Conservation (phyloP, 2,797 vertebrate species). For the Rhincodon typus region DNA sequence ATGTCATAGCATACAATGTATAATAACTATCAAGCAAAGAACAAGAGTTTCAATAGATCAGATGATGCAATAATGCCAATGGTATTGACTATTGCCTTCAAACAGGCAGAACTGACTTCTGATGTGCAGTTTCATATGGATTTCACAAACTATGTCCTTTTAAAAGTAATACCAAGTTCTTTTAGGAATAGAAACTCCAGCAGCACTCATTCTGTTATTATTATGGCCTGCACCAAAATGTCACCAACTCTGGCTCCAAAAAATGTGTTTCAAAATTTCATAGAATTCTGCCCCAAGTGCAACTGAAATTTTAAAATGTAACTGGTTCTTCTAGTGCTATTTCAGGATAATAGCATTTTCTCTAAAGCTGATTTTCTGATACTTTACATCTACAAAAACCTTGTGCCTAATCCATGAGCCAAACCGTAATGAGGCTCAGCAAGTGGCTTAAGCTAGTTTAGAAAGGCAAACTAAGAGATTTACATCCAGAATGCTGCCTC, state of each 20-base stretch:
- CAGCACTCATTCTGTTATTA: neutral
- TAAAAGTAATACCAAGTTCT: neutral
- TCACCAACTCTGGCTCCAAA: neutral
- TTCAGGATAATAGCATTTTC: conserved; percentile 33
- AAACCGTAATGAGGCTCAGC: conserved; percentile 57
- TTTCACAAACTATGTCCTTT: neutral
- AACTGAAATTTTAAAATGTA: conserved; percentile 33
- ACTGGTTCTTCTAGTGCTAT: conserved; percentile 15
- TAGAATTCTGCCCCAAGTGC: neutral
- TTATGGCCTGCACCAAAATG: neutral
- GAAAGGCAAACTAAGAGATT: conserved; percentile 74
- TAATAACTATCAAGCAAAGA: neutral
- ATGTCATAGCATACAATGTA: neutral
- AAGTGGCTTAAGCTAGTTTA: conserved; percentile 63
- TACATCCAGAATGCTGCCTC: conserved; percentile 65
- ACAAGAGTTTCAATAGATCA: neutral
- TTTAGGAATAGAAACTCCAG: neutral
- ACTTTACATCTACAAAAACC: conserved; percentile 48
- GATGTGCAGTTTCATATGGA: neutral
- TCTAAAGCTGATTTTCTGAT: conserved; percentile 34
- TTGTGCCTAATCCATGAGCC: conserved; percentile 56
- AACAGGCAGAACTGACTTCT: neutral
- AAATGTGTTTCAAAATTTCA: neutral
- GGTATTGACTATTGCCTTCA: neutral
- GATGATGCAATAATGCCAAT: neutral